A percentile compares a stretch with the other conserved stretches of the same genome.
phyloP scores from a whole-genome alignment of 2,113 vertebrate species.

The Dicaeum eximium region DNA sequence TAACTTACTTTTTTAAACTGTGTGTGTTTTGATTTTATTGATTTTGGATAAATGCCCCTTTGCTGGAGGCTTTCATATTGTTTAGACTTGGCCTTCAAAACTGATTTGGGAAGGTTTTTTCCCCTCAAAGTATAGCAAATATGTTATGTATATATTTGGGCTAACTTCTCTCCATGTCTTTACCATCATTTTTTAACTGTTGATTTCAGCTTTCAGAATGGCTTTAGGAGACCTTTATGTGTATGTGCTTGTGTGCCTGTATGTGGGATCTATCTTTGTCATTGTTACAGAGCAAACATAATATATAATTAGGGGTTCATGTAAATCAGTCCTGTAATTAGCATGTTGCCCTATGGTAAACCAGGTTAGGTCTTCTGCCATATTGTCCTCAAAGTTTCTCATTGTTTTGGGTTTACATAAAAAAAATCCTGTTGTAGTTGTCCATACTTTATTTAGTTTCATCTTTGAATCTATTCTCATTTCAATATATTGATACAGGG shows the following conservation, averaged over 20 bases:
- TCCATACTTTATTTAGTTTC: background rate
- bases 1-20: background rate
- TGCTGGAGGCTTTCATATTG: constrained; percentile 40
- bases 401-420: background rate
- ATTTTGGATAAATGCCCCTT: constrained; percentile 35
- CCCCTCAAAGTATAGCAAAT: constrained; percentile 33
- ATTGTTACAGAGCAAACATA: background rate
- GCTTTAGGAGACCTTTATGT: background rate
- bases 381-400: background rate
- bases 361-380: background rate
- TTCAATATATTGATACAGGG: background rate
- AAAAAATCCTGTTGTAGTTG: background rate
- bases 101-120: constrained; percentile 8
- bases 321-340: background rate
- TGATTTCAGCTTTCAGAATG: background rate
- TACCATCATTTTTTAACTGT: background rate
- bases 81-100: constrained; percentile 54
- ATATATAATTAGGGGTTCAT: background rate
- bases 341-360: background rate
- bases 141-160: constrained; percentile 16
- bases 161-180: constrained; percentile 13
- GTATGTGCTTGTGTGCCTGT: background rate
- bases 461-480: background rate
- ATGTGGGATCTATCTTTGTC: background rate
- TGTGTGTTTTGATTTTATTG: constrained; percentile 38